Conservation (phyloP, 2,888 invertebrate species). For the Polydesmus complanatus region DNA sequence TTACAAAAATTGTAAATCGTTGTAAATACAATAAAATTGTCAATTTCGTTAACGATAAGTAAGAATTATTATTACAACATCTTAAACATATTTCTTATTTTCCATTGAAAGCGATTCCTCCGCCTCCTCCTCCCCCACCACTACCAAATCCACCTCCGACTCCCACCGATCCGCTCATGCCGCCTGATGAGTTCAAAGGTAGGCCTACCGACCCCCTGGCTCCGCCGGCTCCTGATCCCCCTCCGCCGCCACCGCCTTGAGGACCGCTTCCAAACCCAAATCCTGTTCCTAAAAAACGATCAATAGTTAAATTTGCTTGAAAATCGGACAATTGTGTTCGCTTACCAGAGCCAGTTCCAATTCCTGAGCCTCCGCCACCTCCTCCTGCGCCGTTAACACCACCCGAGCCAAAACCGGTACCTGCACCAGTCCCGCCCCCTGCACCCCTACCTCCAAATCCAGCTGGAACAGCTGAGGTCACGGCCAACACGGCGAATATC, state of each 20-base stretch:
- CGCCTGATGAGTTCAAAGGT: background rate
- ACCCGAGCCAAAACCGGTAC: background rate
- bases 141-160: background rate
- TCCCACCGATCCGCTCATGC: background rate
- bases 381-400: background rate
- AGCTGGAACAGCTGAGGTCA: no score
- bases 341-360: background rate
- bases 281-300: background rate
- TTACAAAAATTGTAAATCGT: no score
- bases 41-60: no score
- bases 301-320: background rate
- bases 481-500: no score
- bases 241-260: background rate
- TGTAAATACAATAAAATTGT: no score
- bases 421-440: no score
- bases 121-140: background rate
- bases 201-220: background rate
- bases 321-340: background rate
- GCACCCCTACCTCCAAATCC: no score
- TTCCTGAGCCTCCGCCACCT: background rate
- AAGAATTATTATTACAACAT: no score
- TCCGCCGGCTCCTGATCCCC: background rate
- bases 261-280: background rate
- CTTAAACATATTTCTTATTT: no score
- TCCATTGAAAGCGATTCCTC: background rate